These are phyloP conservation scores for Pelvicachromis taeniatus DNA, from an alignment of 2,113 vertebrate species.

Conservation along the genomic window DNA sequence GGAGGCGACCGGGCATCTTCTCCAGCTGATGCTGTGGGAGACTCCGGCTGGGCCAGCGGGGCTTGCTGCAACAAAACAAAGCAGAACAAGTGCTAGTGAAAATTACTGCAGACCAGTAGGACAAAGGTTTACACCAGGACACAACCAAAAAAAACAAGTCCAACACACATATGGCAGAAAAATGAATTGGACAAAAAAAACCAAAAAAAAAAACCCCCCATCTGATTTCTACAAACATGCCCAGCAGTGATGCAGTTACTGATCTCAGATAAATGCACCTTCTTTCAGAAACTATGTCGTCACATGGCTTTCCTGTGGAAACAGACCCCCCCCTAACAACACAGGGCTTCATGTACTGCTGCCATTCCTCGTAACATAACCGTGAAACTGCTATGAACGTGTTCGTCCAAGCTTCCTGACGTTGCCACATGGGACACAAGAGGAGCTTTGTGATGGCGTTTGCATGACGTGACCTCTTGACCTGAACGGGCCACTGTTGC, in stretches of 20 bases:
- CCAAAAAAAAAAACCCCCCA: not conserved
- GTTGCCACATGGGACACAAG: conserved; percentile 6
- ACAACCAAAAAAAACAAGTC: not conserved
- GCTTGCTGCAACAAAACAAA: conserved; percentile 68
- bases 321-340: not conserved
- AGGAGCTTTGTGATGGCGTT: conserved; percentile 14
- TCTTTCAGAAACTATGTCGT: not conserved
- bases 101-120: not conserved
- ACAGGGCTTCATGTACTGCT: not conserved
- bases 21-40: conserved; percentile 86
- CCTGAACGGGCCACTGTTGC: conserved; percentile 6
- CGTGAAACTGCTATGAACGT: not conserved
- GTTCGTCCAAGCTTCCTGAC: not conserved
- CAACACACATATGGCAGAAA: not conserved
- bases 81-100: not conserved
- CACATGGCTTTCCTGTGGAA: not conserved
- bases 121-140: not conserved
- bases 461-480: not conserved
- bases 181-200: no score
- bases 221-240: not conserved
- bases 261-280: not conserved
- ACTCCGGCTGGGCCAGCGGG: conserved; percentile 92
- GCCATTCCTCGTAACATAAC: not conserved
- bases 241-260: not conserved
- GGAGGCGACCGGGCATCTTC: conserved; percentile 86